phyloP scores from a whole-genome alignment of 2,113 vertebrate genomes.

The Parotia lawesii region DNA sequence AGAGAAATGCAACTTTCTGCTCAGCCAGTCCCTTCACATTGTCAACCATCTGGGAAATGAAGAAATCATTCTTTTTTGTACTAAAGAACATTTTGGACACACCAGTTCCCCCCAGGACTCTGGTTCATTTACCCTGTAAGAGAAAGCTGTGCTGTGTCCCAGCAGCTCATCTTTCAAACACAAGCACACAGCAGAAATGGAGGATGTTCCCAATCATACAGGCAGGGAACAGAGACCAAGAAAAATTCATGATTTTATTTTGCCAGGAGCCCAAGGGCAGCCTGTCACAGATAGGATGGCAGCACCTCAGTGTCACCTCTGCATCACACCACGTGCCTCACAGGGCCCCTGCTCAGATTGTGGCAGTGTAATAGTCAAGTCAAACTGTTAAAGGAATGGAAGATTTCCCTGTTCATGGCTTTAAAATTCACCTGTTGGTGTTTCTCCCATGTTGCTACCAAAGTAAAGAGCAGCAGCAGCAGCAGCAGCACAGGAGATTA shows the following conservation, averaged over 20 bases:
- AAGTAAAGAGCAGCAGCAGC: background rate
- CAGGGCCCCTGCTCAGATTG: background rate
- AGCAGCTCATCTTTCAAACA: background rate
- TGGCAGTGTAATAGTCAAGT: background rate
- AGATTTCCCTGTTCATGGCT: background rate
- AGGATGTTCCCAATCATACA: background rate
- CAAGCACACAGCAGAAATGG: background rate
- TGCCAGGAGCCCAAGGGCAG: background rate
- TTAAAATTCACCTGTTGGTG: background rate
- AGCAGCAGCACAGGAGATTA: background rate
- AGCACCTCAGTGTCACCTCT: background rate
- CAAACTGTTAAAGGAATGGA: background rate
- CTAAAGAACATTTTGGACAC: background rate
- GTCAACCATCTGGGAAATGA: background rate
- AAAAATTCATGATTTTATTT: background rate
- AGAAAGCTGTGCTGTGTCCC: background rate
- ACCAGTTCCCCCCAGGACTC: background rate
- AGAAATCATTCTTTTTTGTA: background rate
- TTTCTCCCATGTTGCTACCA: background rate
- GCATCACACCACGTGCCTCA: background rate
- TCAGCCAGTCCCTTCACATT: background rate
- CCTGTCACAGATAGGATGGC: accelerated
- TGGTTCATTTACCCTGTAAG: background rate
- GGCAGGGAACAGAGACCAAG: background rate
- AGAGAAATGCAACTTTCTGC: background rate